These are phyloP conservation scores for Dasysyrphus albostriatus DNA, from an alignment of 2,888 invertebrate genomes.

Conservation along the genomic window DNA sequence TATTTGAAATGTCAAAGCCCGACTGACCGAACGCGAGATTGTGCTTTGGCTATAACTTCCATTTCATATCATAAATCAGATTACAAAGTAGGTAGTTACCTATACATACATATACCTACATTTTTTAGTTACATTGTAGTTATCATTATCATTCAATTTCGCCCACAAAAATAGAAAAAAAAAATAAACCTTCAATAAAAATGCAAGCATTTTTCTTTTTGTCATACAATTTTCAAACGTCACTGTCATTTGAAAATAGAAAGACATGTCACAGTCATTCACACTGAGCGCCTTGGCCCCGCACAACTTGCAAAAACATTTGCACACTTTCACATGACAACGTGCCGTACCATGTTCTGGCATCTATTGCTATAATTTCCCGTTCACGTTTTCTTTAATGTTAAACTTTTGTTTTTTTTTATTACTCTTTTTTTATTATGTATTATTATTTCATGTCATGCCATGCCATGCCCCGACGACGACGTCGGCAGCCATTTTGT, in stretches of 20 bases:
- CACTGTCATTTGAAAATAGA: constrained; percentile 40
- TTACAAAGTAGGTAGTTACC: not conserved
- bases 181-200: not conserved
- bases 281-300: constrained; percentile 52
- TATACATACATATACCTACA: no score
- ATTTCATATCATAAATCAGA: no score
- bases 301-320: constrained; percentile 56
- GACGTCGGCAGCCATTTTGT: constrained; percentile 65
- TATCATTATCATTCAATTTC: not conserved
- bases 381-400: constrained; percentile 68
- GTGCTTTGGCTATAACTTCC: no score
- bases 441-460: constrained; percentile 35
- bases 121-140: no score
- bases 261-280: constrained; percentile 37
- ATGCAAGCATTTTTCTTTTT: constrained; percentile 8
- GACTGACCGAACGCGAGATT: no score
- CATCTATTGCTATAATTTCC: constrained; percentile 67
- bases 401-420: constrained; percentile 34
- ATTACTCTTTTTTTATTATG: constrained; percentile 23
- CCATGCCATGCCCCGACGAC: constrained; percentile 51
- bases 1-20: no score
- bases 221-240: constrained; percentile 49
- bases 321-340: constrained; percentile 68
- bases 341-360: constrained; percentile 51
- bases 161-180: not conserved